A percentile compares a stretch with the other conserved stretches of the same genome.
Conservation (phyloP, 2,797 vertebrate genomes). For the Amblyopsis hoosieri region DNA sequence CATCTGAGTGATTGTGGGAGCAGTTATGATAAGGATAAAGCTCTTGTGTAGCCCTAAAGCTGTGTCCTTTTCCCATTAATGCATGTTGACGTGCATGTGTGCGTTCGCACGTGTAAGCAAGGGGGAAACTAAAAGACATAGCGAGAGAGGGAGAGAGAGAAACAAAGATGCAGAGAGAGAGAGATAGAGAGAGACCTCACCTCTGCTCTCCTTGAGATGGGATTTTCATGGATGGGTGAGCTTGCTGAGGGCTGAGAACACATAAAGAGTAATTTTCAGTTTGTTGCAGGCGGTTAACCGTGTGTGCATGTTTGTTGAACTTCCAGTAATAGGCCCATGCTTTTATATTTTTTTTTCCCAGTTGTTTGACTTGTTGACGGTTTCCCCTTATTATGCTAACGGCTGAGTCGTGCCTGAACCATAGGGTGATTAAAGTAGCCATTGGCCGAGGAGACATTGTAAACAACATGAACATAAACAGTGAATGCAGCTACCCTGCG, state of each 20-base stretch:
- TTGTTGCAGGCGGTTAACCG: slow-evolving; percentile 78
- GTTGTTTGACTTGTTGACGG: slow-evolving; percentile 68
- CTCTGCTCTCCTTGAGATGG: slow-evolving; percentile 84
- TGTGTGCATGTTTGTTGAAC: slow-evolving; percentile 80
- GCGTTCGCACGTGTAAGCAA: slow-evolving; percentile 31
- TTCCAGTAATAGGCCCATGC: slow-evolving; percentile 66
- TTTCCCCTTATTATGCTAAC: slow-evolving; percentile 54
- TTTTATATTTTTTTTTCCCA: slow-evolving; percentile 41
- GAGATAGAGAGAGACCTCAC: slow-evolving; percentile 74
- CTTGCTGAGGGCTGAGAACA: slow-evolving; percentile 79
- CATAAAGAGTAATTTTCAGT: slow-evolving; percentile 81
- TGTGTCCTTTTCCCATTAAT: slow-evolving; percentile 45
- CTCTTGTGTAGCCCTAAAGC: slow-evolving; percentile 57
- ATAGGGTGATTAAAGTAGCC: slow-evolving; percentile 15
- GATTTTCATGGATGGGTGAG: slow-evolving; percentile 84
- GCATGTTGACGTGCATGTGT: slow-evolving; percentile 22
- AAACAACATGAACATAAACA: slow-evolving; percentile 35
- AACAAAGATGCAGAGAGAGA: slow-evolving; percentile 23
- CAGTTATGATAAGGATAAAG: slow-evolving; percentile 80
- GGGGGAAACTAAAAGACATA: slow-evolving; percentile 47
- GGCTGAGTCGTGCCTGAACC: slow-evolving; percentile 12
- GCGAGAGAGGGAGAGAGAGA: slow-evolving; percentile 3
- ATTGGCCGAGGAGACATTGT: slow-evolving; percentile 18
- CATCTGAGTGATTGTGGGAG: slow-evolving; percentile 81
- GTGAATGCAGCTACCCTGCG: slow-evolving; percentile 17